Evolutionary conservation across 2,888 invertebrate species (phyloP).

Genomic region (Hydrotaea diabolus): DNA sequence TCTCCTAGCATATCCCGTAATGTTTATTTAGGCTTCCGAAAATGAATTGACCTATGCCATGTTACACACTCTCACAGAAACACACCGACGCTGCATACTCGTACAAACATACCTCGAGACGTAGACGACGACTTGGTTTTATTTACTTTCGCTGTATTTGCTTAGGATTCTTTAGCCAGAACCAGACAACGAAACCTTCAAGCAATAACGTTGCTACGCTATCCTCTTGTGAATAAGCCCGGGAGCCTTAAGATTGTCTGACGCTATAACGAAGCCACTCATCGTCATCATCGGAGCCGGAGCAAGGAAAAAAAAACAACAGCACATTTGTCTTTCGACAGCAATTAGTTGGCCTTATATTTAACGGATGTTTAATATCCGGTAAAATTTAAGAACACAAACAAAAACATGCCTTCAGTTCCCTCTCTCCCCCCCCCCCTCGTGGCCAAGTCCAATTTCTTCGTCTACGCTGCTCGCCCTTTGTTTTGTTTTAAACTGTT

Average conservation of each 20-base stretch:
- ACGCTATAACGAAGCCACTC: neutral
- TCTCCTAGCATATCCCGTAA: neutral
- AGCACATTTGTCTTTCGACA: slow-evolving; percentile 17
- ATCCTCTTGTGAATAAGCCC: neutral
- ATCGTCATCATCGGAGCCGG: neutral
- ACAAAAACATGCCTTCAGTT: too few species aligned
- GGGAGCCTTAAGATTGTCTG: neutral
- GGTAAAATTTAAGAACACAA: neutral
- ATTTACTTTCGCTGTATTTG: neutral
- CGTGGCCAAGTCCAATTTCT: too few species aligned
- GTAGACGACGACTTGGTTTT: neutral
- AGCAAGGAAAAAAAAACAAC: neutral
- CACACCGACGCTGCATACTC: neutral
- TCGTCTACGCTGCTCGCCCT: too few species aligned
- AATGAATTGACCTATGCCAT: neutral
- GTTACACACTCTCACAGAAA: too few species aligned
- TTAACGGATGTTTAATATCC: slow-evolving; percentile 32
- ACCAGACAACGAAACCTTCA: too few species aligned
- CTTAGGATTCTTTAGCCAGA: too few species aligned
- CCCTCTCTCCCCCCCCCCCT: too few species aligned
- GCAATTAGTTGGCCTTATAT: slow-evolving; percentile 16
- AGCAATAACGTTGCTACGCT: neutral
- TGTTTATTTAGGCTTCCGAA: neutral
- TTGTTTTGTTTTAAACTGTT: too few species aligned
- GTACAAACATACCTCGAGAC: neutral